phyloP scores from a whole-genome alignment of 2,888 invertebrate genomes.

The Gandaritis pyraliata region DNA sequence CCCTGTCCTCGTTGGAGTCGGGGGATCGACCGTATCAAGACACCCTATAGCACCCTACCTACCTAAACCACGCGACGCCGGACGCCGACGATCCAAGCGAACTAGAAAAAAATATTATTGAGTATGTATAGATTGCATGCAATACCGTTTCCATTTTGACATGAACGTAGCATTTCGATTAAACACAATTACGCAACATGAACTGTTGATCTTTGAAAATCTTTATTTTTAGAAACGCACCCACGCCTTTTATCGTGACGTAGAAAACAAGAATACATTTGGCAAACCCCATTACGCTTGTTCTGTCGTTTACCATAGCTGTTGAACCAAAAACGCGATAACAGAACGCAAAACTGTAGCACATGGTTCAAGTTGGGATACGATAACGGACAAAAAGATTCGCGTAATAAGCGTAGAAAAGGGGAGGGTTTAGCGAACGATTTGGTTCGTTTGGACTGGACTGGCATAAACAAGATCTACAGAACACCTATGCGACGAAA shows the following conservation, averaged over 20 bases:
- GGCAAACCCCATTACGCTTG: background rate
- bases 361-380: background rate
- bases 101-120: conserved; percentile 15
- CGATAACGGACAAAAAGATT: background rate
- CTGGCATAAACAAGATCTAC: too few relatives aligned
- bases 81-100: too few relatives aligned
- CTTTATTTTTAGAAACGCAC: conserved; percentile 1
- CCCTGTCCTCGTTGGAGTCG: conserved; percentile 39
- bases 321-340: too few relatives aligned
- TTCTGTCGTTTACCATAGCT: background rate
- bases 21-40: conserved; percentile 50
- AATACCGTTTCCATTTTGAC: background rate
- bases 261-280: background rate
- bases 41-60: conserved; percentile 41
- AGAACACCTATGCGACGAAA: too few relatives aligned
- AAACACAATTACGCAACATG: background rate
- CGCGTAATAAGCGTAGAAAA: background rate
- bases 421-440: background rate
- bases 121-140: conserved; percentile 6
- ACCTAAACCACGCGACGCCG: conserved; percentile 29
- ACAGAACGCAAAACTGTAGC: background rate
- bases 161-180: background rate
- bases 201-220: background rate
- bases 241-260: background rate
- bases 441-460: too few relatives aligned